phyloP scores from a whole-genome alignment of 2,113 vertebrate species.

The Hippocampus mohnikei region DNA sequence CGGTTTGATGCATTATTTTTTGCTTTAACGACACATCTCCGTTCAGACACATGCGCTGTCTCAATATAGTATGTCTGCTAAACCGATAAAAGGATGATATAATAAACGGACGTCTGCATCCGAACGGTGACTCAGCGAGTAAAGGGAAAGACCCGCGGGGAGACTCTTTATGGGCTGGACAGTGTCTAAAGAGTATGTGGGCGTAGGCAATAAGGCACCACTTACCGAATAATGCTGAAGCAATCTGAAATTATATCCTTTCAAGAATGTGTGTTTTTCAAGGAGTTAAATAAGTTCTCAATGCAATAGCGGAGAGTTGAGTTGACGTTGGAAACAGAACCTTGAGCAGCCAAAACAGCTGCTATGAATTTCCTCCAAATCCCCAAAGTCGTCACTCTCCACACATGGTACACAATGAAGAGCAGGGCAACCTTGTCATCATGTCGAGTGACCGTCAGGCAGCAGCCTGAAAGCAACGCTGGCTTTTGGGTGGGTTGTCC shows the following conservation, averaged over 20 bases:
- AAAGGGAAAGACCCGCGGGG: slow-evolving; percentile 6
- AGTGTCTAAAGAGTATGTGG: slow-evolving; percentile 29
- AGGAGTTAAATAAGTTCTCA: background rate
- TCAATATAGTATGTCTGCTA: background rate
- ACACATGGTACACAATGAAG: slow-evolving; percentile 38
- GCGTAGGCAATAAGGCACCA: slow-evolving; percentile 56
- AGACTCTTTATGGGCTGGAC: slow-evolving; percentile 20
- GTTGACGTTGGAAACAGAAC: slow-evolving; percentile 14
- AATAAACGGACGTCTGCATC: slow-evolving; percentile 21
- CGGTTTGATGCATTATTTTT: background rate
- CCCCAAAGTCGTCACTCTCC: slow-evolving; percentile 36
- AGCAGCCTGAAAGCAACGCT: slow-evolving; percentile 43
- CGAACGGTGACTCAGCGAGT: slow-evolving; percentile 31
- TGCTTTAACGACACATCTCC: background rate
- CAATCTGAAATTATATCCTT: slow-evolving; percentile 35
- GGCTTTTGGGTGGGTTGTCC: slow-evolving; percentile 61
- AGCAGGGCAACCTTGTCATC: slow-evolving; percentile 36
- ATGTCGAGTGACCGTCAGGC: slow-evolving; percentile 27
- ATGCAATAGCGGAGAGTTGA: background rate
- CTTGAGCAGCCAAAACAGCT: slow-evolving; percentile 41
- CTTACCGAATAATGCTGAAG: slow-evolving; percentile 36
- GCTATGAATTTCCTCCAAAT: slow-evolving; percentile 39
- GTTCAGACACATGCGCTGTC: background rate
- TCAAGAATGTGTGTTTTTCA: background rate
- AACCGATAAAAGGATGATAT: slow-evolving; percentile 25